phyloP scores from a whole-genome alignment of 2,888 invertebrate genomes.

The Azorinus chamasolen region DNA sequence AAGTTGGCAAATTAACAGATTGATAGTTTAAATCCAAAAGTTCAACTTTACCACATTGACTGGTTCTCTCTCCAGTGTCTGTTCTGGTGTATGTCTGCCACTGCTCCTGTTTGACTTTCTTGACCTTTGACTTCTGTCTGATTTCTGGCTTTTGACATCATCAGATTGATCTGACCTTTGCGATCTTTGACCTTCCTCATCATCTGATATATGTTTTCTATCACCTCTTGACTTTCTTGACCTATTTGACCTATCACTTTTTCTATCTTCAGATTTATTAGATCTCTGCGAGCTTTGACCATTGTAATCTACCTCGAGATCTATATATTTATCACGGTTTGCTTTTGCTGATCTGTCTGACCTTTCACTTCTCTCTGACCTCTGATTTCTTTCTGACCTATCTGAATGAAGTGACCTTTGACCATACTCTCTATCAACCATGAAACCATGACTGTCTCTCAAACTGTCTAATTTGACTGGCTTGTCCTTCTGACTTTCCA shows the following conservation, averaged over 20 bases:
- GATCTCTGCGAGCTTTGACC: constrained; percentile 16
- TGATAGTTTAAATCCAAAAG: no score
- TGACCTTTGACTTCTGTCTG: constrained; percentile 24
- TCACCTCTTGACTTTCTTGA: no score
- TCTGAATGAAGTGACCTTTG: background rate
- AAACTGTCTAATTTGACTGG: background rate
- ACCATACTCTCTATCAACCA: background rate
- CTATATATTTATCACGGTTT: background rate
- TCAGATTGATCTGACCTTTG: constrained; percentile 12
- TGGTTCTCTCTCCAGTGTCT: background rate
- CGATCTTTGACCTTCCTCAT: background rate
- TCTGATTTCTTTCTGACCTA: background rate
- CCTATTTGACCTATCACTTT: background rate
- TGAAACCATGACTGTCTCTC: background rate
- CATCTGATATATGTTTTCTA: background rate
- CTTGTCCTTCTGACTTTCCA: background rate
- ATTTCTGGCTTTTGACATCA: constrained; percentile 19
- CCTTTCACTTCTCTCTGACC: constrained; percentile 29
- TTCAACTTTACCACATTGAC: no score
- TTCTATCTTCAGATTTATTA: background rate
- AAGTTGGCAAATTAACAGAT: no score
- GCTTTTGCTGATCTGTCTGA: constrained; percentile 7
- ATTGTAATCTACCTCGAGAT: background rate
- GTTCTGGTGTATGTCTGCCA: constrained; percentile 3
- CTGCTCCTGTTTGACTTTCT: constrained; percentile 6